Conservation (phyloP, 92 coral and sea anemone genomes). For the Metridium senile region DNA sequence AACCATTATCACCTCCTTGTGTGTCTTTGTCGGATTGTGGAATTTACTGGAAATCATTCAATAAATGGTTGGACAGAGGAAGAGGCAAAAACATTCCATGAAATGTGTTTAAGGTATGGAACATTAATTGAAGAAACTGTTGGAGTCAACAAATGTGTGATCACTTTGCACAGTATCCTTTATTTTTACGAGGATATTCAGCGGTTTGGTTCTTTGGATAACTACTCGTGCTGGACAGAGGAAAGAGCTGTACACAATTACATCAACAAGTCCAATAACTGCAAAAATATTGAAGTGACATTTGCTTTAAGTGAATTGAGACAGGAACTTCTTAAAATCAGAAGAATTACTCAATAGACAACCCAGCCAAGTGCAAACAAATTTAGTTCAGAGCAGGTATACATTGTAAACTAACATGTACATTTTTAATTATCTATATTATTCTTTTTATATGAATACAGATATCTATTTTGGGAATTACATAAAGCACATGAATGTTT, state of each 20-base stretch:
- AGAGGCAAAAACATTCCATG: slow-evolving; percentile 47
- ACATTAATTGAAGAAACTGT: slow-evolving; percentile 45
- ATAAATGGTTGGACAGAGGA: slow-evolving; percentile 52
- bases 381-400: slow-evolving; percentile 7
- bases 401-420: background rate
- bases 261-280: slow-evolving; percentile 51
- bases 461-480: too few species aligned
- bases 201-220: slow-evolving; percentile 52
- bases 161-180: slow-evolving; percentile 57
- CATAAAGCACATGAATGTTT: background rate
- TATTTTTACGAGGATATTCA: slow-evolving; percentile 52
- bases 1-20: slow-evolving; percentile 29
- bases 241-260: slow-evolving; percentile 58
- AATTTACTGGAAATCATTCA: slow-evolving; percentile 51
- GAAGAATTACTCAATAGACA: slow-evolving; percentile 20
- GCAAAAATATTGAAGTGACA: slow-evolving; percentile 63
- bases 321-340: slow-evolving; percentile 54
- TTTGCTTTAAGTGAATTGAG: slow-evolving; percentile 64
- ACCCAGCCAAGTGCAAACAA: background rate
- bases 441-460: too few species aligned
- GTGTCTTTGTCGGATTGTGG: slow-evolving; percentile 56
- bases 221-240: slow-evolving; percentile 59
- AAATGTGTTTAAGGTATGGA: slow-evolving; percentile 49
- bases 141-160: slow-evolving; percentile 40
- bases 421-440: too few species aligned